These are phyloP conservation scores for Erynnis tages DNA, from an alignment of 2,888 invertebrate species.

Conservation along the genomic window DNA sequence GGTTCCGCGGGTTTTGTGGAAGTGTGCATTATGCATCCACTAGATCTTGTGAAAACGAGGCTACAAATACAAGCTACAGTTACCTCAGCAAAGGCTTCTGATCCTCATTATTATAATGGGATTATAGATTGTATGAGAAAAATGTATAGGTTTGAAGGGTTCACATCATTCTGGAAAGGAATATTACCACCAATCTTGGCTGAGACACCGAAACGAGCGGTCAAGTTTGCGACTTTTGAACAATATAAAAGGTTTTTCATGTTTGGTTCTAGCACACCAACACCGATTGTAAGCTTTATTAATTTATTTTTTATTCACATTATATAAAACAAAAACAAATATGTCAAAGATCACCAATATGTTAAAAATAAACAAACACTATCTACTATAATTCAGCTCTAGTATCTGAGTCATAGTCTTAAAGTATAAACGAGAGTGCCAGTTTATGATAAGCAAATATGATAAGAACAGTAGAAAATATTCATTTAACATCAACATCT, in stretches of 20 bases:
- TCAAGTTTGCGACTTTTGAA: slow-evolving; percentile 97
- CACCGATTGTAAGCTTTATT: slow-evolving; percentile 85
- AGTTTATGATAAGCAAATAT: slow-evolving; percentile 12
- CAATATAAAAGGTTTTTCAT: slow-evolving; percentile 93
- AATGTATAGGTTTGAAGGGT: slow-evolving; percentile 93
- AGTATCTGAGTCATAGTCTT: not conserved
- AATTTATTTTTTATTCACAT: slow-evolving; percentile 9
- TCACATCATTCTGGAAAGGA: slow-evolving; percentile 95
- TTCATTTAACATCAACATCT: too few species aligned
- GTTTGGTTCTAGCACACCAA: slow-evolving; percentile 88
- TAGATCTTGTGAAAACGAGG: slow-evolving; percentile 96
- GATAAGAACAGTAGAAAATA: slow-evolving; percentile 9
- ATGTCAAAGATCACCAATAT: too few species aligned
- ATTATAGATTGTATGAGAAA: slow-evolving; percentile 93
- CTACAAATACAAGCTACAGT: slow-evolving; percentile 62
- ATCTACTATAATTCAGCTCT: not conserved
- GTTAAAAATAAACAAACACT: not conserved
- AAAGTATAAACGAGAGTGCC: not conserved
- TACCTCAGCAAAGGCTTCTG: slow-evolving; percentile 50
- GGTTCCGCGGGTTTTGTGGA: slow-evolving; percentile 97
- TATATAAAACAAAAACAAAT: too few species aligned
- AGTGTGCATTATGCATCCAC: slow-evolving; percentile 97
- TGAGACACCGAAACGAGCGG: slow-evolving; percentile 96
- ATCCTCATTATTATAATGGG: slow-evolving; percentile 86
- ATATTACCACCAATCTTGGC: slow-evolving; percentile 95